Percentiles rank a stretch among this genome's conserved stretches.
These are phyloP conservation scores for Gyps fulvus DNA, from an alignment of 2,113 vertebrate species.

Conservation along the genomic window DNA sequence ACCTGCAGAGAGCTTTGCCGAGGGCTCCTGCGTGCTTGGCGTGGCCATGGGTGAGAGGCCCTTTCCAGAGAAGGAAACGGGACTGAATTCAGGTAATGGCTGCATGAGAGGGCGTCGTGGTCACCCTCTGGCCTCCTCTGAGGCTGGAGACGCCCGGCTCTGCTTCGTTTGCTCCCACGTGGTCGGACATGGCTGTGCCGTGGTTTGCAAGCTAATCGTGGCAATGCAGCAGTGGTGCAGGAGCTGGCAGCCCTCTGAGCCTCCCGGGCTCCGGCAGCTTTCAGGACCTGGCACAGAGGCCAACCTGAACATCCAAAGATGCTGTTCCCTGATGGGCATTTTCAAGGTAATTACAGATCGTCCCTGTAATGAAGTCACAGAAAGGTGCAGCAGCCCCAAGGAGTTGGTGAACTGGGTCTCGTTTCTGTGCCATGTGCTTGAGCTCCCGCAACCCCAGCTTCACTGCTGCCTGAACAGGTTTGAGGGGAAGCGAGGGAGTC, in stretches of 20 bases:
- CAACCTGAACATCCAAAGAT: neutral
- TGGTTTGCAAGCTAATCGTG: neutral
- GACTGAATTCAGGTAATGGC: neutral
- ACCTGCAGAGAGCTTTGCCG: neutral
- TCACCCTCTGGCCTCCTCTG: accelerated
- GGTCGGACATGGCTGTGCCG: accelerated
- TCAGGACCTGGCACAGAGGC: neutral
- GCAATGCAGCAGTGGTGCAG: neutral
- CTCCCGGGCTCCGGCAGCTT: neutral
- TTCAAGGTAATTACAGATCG: accelerated
- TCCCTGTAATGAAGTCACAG: accelerated
- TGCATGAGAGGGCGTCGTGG: accelerated
- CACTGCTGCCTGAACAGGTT: neutral
- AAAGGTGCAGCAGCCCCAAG: neutral
- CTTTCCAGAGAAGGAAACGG: neutral
- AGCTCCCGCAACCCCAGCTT: neutral
- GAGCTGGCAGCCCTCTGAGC: neutral
- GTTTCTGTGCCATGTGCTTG: accelerated
- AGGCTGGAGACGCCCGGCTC: neutral
- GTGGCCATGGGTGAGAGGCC: accelerated
- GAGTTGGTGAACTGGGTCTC: accelerated
- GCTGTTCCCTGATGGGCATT: neutral
- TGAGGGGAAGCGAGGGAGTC: neutral
- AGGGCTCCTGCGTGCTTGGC: neutral
- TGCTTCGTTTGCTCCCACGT: accelerated